phyloP scores from a whole-genome alignment of 1,140 invertebrate species.

The Cepaea nemoralis region DNA sequence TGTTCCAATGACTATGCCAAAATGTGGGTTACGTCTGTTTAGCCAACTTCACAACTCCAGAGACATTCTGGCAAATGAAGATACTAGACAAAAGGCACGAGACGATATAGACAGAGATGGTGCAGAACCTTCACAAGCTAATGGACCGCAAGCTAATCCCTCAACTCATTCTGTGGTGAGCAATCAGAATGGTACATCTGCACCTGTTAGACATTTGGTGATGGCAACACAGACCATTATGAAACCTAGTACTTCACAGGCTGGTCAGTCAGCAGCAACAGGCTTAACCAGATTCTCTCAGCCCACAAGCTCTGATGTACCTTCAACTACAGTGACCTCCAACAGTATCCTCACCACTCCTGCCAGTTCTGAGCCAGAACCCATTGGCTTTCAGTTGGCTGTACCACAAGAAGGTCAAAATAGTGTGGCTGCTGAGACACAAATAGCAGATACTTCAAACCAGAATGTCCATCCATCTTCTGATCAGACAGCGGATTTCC shows the following conservation, averaged over 20 bases:
- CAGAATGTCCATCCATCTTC: not conserved
- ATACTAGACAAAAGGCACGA: not conserved
- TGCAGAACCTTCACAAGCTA: not conserved
- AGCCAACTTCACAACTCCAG: conserved; percentile 18
- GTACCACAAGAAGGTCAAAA: not conserved
- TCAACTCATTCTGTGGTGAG: not conserved
- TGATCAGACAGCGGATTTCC: not conserved
- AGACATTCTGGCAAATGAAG: not conserved
- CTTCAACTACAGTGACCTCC: not conserved
- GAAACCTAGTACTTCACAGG: not conserved
- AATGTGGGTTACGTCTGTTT: not conserved
- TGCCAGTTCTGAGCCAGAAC: not conserved
- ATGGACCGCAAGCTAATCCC: not conserved
- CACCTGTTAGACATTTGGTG: not conserved
- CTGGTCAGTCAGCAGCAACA: not conserved
- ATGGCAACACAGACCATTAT: not conserved
- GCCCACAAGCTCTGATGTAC: not conserved
- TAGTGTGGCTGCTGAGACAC: not conserved
- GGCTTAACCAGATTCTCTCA: not conserved
- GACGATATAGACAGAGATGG: not conserved
- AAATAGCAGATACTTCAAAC: not conserved
- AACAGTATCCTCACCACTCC: not conserved
- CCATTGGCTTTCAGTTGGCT: not conserved
- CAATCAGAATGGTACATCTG: not conserved
- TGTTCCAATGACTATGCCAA: conserved; percentile 28